A percentile compares a stretch with the other conserved stretches of the same genome.
These are phyloP conservation scores for Callaeas wilsoni DNA, from an alignment of 2,113 vertebrate genomes.

Conservation along the genomic window DNA sequence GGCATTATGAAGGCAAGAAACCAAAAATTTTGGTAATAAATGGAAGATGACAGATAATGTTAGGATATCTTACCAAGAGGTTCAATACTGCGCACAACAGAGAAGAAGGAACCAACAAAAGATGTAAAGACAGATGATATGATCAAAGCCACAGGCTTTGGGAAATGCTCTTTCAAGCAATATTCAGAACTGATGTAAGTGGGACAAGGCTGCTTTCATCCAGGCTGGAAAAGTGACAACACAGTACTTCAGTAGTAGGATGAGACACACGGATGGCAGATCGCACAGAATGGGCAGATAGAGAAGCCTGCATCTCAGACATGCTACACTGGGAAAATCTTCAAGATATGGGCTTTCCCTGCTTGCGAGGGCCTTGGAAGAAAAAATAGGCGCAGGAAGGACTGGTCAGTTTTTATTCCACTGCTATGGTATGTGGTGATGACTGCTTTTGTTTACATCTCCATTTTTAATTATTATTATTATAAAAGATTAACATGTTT, in stretches of 20 bases:
- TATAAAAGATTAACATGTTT: not conserved
- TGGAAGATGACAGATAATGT: not conserved
- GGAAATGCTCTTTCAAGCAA: slow-evolving; percentile 18
- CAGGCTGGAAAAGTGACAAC: not conserved
- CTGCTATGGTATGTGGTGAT: not conserved
- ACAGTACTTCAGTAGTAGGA: not conserved
- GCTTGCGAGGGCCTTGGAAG: not conserved
- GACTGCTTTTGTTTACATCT: not conserved
- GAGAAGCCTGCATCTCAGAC: not conserved
- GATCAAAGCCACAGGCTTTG: slow-evolving; percentile 20
- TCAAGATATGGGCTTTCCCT: not conserved
- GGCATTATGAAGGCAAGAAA: not conserved
- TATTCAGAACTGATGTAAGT: not conserved
- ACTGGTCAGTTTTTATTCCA: not conserved
- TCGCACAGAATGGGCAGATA: not conserved
- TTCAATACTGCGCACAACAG: not conserved
- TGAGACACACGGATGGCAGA: not conserved
- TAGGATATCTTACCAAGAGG: not conserved
- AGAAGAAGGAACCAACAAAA: not conserved
- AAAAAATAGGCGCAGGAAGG: not conserved
- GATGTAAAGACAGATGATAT: not conserved
- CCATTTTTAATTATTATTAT: not conserved
- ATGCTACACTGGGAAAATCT: not conserved
- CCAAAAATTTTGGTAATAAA: not conserved
- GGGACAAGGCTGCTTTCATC: slow-evolving; percentile 19